phyloP scores from a whole-genome alignment of 1,140 invertebrate genomes.

The Ceratitis capitata region DNA sequence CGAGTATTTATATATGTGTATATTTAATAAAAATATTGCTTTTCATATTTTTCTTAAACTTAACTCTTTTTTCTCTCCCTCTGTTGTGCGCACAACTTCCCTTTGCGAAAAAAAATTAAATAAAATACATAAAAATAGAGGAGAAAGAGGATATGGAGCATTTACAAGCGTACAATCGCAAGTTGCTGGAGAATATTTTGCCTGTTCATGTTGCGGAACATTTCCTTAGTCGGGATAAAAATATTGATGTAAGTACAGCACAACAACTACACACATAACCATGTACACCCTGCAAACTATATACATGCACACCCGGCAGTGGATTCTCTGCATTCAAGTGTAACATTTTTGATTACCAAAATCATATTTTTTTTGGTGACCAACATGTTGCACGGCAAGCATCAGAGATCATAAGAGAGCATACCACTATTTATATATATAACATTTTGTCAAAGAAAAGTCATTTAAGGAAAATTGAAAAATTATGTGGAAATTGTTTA shows the following conservation, averaged over 20 bases:
- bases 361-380: background rate
- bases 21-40: background rate
- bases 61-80: slow-evolving; percentile 25
- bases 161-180: slow-evolving; percentile 91
- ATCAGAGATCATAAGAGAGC: too few species aligned
- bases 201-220: slow-evolving; percentile 94
- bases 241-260: slow-evolving; percentile 76
- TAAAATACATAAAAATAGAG: slow-evolving; percentile 70
- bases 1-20: background rate
- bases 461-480: too few species aligned
- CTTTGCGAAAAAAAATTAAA: too few species aligned
- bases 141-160: slow-evolving; percentile 96
- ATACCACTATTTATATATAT: too few species aligned
- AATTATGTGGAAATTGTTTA: too few species aligned
- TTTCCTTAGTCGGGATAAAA: slow-evolving; percentile 85
- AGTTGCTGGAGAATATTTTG: slow-evolving; percentile 93
- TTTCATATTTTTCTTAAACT: background rate
- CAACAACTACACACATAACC: background rate
- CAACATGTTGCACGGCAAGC: background rate
- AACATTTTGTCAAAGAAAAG: too few species aligned
- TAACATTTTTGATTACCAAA: background rate
- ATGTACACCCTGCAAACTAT: too few species aligned
- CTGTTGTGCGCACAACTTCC: slow-evolving; percentile 41
- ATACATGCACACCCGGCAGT: too few species aligned
- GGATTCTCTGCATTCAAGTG: too few species aligned